Conservation (phyloP, 1,140 invertebrate genomes). For the Ganaspis sp. region DNA sequence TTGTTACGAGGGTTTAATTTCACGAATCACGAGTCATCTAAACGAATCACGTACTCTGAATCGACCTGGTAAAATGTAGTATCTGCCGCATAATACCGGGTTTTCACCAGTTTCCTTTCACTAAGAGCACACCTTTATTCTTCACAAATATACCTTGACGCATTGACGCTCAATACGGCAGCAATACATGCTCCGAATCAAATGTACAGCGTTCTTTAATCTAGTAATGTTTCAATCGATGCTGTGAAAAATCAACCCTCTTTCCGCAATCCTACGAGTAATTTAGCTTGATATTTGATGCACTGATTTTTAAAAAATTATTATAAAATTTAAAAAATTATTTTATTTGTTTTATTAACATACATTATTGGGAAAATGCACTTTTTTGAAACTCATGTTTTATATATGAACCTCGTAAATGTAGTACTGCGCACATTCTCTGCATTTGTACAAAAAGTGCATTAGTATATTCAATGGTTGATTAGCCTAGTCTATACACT, state of each 20-base stretch:
- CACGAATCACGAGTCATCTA: conserved; percentile 12
- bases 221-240: not conserved
- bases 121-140: not conserved
- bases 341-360: too few relatives aligned
- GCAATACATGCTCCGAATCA: not conserved
- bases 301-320: not conserved
- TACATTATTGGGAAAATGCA: too few relatives aligned
- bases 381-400: too few relatives aligned
- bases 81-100: conserved; percentile 14
- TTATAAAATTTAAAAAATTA: too few relatives aligned
- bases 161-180: not conserved
- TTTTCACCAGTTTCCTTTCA: conserved; percentile 25
- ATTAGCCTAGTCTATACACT: not conserved
- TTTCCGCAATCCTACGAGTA: not conserved
- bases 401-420: not conserved
- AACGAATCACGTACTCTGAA: conserved; percentile 4
- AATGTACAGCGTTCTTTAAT: not conserved
- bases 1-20: conserved; percentile 12
- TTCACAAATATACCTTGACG: not conserved
- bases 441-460: not conserved
- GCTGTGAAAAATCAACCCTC: too few relatives aligned
- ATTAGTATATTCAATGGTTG: not conserved
- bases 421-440: not conserved
- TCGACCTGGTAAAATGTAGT: not conserved
- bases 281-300: not conserved